A percentile compares a stretch with the other conserved stretches of the same genome.
These are phyloP conservation scores for Fopius arisanus DNA, from an alignment of 1,140 invertebrate genomes.

Conservation along the genomic window DNA sequence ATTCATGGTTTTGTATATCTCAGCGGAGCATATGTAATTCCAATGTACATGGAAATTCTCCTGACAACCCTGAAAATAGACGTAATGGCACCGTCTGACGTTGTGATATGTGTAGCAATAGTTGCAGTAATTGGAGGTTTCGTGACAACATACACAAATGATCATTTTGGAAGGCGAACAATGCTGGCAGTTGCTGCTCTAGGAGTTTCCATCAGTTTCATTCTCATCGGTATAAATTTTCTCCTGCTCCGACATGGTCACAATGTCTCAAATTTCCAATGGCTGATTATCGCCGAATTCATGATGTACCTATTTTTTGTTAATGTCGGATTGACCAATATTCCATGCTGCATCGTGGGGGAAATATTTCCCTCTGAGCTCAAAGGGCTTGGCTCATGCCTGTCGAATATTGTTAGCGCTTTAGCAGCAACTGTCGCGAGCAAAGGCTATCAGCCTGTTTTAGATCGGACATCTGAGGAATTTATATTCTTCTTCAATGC, in stretches of 20 bases:
- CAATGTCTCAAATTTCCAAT: slow-evolving; percentile 8
- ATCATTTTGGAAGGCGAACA: slow-evolving; percentile 73
- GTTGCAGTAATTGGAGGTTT: slow-evolving; percentile 71
- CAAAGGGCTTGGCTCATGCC: slow-evolving; percentile 58
- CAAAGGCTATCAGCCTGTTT: slow-evolving; percentile 72
- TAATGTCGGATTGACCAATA: slow-evolving; percentile 73
- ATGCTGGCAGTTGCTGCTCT: slow-evolving; percentile 69
- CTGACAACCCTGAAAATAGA: slow-evolving; percentile 68
- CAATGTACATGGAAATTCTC: slow-evolving; percentile 76
- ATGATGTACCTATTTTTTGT: slow-evolving; percentile 9
- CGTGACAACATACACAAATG: slow-evolving; percentile 71
- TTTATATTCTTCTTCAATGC: slow-evolving; percentile 79
- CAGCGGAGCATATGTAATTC: slow-evolving; percentile 74
- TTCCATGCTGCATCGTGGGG: slow-evolving; percentile 71
- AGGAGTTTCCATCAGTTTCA: slow-evolving; percentile 63
- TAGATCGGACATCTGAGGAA: slow-evolving; percentile 70
- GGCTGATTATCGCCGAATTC: slow-evolving; percentile 14
- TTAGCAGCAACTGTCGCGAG: slow-evolving; percentile 77
- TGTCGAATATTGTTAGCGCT: slow-evolving; percentile 76
- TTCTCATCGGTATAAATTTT: slow-evolving; percentile 36
- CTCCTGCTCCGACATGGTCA: slow-evolving; percentile 27
- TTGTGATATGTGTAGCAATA: slow-evolving; percentile 72
- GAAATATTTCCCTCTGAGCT: slow-evolving; percentile 41
- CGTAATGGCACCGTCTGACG: slow-evolving; percentile 56
- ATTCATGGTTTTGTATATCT: too few relatives aligned